These are phyloP conservation scores for Dasyornis broadbenti DNA, from an alignment of 2,113 vertebrate genomes.

Conservation along the genomic window DNA sequence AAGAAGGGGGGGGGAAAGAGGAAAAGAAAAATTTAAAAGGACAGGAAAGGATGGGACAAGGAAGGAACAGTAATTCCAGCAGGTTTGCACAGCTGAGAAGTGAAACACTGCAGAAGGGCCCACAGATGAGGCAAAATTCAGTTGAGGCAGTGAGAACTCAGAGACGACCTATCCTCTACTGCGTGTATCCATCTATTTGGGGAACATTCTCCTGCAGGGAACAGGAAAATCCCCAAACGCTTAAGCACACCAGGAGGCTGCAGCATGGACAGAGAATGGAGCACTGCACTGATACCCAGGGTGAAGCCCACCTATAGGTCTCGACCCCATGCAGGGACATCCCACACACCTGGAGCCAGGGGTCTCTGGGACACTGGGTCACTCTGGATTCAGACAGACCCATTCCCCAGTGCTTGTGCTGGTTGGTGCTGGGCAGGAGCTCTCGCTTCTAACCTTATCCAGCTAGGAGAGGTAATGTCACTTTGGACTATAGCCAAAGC, in stretches of 20 bases:
- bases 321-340: background rate
- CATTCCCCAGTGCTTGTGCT: background rate
- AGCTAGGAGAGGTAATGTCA: background rate
- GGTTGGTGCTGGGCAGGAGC: background rate
- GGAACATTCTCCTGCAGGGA: background rate
- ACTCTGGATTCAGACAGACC: background rate
- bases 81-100: background rate
- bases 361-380: too few species aligned
- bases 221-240: background rate
- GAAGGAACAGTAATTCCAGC: background rate
- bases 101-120: background rate
- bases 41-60: background rate
- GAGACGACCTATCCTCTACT: background rate
- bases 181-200: background rate
- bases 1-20: too few species aligned
- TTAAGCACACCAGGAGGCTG: background rate
- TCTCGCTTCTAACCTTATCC: rapidly evolving
- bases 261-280: background rate
- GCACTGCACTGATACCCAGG: background rate
- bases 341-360: too few species aligned
- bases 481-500: background rate
- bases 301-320: background rate
- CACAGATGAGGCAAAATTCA: background rate
- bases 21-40: background rate
- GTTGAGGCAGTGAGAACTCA: background rate